Conservation (phyloP, 2,888 invertebrate species). For the Orthosia gracilis region DNA sequence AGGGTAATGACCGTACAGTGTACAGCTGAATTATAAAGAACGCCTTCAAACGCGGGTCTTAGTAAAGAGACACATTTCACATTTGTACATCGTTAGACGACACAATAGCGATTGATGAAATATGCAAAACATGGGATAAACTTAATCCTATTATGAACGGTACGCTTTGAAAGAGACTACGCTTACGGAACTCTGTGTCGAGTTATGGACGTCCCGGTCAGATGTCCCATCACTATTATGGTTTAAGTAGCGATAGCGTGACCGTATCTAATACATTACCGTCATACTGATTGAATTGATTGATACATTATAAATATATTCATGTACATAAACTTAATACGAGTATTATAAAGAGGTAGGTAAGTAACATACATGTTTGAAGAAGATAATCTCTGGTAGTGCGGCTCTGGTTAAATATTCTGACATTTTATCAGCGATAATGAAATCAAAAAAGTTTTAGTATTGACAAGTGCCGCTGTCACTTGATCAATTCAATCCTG, state of each 20-base stretch:
- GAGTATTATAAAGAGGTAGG: not conserved
- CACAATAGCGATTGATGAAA: constrained; percentile 86
- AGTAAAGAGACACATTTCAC: constrained; percentile 84
- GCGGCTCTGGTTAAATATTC: not conserved
- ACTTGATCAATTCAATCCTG: no score
- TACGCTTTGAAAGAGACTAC: constrained; percentile 64
- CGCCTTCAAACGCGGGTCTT: constrained; percentile 73
- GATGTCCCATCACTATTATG: constrained; percentile 32
- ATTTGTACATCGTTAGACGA: constrained; percentile 86
- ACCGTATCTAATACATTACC: constrained; percentile 40
- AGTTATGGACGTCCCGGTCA: constrained; percentile 29
- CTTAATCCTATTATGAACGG: constrained; percentile 73
- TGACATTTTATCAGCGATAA: not conserved
- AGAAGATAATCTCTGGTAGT: not conserved
- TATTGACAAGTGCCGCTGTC: no score
- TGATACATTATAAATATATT: constrained; percentile 24
- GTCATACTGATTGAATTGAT: constrained; percentile 27
- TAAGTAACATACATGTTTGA: not conserved
- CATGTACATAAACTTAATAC: not conserved
- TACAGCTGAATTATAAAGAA: constrained; percentile 64
- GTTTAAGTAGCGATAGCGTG: constrained; percentile 31
- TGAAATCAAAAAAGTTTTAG: no score
- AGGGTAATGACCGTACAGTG: constrained; percentile 68
- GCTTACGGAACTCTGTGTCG: constrained; percentile 20
- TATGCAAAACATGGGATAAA: constrained; percentile 82